Conservation (phyloP, 2,888 invertebrate species). For the Epirrhoe alternata region DNA sequence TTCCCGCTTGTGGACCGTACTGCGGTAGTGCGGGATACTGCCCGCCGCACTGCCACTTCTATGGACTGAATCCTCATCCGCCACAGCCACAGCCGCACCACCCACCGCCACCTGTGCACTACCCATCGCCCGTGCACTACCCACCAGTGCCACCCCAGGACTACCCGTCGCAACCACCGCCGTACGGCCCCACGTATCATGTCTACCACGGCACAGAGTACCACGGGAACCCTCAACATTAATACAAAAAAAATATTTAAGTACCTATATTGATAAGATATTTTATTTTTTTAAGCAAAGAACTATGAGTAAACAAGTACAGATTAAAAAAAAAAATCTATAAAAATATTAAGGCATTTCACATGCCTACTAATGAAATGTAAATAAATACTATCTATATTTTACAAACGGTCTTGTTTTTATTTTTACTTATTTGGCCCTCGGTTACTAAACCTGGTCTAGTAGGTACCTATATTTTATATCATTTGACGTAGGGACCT, state of each 20-base stretch:
- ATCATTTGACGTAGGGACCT: no score
- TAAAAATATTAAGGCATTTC: no score
- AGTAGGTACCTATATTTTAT: no score
- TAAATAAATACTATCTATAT: no score
- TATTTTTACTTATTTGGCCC: no score
- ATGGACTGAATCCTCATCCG: neutral
- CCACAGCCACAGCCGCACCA: neutral
- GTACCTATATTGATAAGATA: no score
- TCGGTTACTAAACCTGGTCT: no score
- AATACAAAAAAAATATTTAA: neutral
- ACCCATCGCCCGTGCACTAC: neutral
- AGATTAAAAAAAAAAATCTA: no score
- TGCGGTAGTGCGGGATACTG: neutral
- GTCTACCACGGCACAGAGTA: neutral
- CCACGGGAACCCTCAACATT: neutral
- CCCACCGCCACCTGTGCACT: neutral
- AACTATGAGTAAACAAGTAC: no score
- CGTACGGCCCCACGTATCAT: neutral
- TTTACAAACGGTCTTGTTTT: no score
- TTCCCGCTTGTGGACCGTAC: neutral
- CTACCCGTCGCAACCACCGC: neutral
- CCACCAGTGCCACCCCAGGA: neutral
- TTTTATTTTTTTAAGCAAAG: no score
- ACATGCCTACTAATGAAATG: no score
- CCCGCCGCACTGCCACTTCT: neutral